Conservation (phyloP, 2,797 vertebrate genomes). For the Premnoplex brunnescens region DNA sequence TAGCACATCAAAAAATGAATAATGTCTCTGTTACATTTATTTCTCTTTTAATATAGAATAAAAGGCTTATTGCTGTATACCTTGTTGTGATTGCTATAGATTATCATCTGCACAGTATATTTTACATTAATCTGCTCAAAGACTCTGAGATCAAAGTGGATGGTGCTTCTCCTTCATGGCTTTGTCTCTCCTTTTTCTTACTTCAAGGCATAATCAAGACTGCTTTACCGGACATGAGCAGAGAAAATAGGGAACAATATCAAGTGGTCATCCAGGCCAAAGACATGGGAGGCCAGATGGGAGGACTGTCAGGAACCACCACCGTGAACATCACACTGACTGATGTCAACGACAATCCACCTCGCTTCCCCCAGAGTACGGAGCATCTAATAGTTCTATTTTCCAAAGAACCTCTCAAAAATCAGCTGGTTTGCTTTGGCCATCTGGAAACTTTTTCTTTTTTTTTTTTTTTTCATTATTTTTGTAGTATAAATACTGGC, state of each 20-base stretch:
- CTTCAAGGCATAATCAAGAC: slow-evolving; percentile 91
- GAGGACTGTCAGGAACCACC: slow-evolving; percentile 92
- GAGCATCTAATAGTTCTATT: neutral
- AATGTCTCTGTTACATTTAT: neutral
- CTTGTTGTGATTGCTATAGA: neutral
- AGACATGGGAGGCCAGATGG: slow-evolving; percentile 99
- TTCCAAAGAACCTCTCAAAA: neutral
- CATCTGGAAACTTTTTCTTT: neutral
- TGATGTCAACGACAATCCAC: slow-evolving; percentile 95
- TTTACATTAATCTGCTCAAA: neutral
- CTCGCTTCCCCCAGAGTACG: slow-evolving; percentile 94
- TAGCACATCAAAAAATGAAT: neutral
- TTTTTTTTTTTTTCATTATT: neutral
- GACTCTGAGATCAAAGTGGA: neutral
- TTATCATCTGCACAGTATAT: neutral
- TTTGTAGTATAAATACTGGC: neutral
- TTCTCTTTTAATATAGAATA: neutral
- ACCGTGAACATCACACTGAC: slow-evolving; percentile 92
- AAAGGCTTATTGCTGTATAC: neutral
- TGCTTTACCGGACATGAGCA: slow-evolving; percentile 94
- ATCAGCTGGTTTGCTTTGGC: neutral
- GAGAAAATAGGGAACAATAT: slow-evolving; percentile 93
- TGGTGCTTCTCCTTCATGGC: neutral
- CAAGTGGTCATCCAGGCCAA: slow-evolving; percentile 98
- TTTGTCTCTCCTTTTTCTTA: neutral